Evolutionary conservation across 2,888 invertebrate genomes (phyloP), one percentile per base, ranked within the genome.

Genomic region (Oligia fasciuncula): DNA sequence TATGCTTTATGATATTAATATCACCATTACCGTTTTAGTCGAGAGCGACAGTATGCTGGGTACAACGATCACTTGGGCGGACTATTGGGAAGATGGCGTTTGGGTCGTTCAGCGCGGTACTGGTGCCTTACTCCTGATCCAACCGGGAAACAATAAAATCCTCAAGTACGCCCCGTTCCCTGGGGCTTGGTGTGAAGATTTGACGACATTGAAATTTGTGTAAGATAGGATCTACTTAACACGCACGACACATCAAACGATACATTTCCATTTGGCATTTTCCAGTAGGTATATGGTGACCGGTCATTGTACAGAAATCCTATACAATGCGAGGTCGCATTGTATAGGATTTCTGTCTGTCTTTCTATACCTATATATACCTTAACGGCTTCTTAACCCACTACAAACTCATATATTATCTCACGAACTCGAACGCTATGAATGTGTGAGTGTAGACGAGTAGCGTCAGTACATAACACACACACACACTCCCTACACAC

Each of bases 21-120:
- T 19, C 40, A 13, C n/a, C n/a, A 43, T 70, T 74, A 57, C 11
- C 13, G n/a, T 87, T 89, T 19, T 81, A 96, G 95, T 96, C 86
- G 96, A 96, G 91, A 94, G 93, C 67, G 96, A 96, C 29, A 94
- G 93, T 75, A 91, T 92, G 92, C 88, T 94, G 46, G 96, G 95
- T 1, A 95, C 95, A 23, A 94, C 95, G 0, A 89, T 97, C 35
- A 95, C 94, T 2, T 96, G 96, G 96, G 97, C 96, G 0, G 87
- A 94, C 63, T 96, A 96, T 80, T 93, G 94, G 66, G 92, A 94
- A 0, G 93, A 94, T 46, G 96, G 96, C 11, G 87, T 97, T 4
- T 97, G 97, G 97, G 91, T 96, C 17, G 91, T 95, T 0, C 97
- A 97, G 78, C 90, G 92, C 11, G 95, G 94, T 0, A 95, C 96